A percentile compares a stretch with the other conserved stretches of the same genome.
Evolutionary conservation across 2,888 invertebrate genomes (phyloP).

Genomic region (Sinelater perroti): DNA sequence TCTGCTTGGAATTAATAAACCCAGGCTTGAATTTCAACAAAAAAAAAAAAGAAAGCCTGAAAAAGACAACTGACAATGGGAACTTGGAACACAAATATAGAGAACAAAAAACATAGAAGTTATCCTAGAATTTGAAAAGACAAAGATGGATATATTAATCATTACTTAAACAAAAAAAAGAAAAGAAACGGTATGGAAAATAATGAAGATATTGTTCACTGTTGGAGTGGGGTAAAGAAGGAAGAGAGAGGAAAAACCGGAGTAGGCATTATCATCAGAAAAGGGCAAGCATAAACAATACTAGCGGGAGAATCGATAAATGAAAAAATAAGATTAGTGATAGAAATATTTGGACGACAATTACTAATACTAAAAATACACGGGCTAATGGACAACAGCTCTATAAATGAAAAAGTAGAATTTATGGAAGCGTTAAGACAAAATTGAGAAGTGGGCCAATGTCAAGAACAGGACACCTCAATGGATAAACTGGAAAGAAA

Average conservation of each 20-base stretch:
- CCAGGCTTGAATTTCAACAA: slow-evolving; percentile 8
- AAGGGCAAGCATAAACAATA: too few species aligned
- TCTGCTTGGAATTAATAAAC: neutral
- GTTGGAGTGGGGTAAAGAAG: slow-evolving; percentile 3
- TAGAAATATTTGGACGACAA: too few species aligned
- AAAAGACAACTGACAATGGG: neutral
- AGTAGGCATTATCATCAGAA: neutral
- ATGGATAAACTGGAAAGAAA: too few species aligned
- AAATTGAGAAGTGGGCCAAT: too few species aligned
- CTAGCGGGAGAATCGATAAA: too few species aligned
- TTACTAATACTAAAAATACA: too few species aligned
- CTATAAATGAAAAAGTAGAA: too few species aligned
- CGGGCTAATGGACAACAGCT: too few species aligned
- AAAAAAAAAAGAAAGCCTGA: neutral
- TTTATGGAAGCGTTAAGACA: too few species aligned
- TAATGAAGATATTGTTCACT: neutral
- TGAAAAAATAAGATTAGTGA: too few species aligned
- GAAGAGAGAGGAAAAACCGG: neutral
- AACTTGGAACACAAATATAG: slow-evolving; percentile 5
- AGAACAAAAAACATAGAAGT: neutral
- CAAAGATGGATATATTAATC: neutral
- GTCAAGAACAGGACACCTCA: too few species aligned
- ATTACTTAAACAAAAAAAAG: neutral
- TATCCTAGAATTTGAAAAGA: neutral
- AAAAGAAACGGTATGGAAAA: slow-evolving; percentile 2